These are phyloP conservation scores for Pyrgus malvae DNA, from an alignment of 2,888 invertebrate genomes.

Conservation along the genomic window DNA sequence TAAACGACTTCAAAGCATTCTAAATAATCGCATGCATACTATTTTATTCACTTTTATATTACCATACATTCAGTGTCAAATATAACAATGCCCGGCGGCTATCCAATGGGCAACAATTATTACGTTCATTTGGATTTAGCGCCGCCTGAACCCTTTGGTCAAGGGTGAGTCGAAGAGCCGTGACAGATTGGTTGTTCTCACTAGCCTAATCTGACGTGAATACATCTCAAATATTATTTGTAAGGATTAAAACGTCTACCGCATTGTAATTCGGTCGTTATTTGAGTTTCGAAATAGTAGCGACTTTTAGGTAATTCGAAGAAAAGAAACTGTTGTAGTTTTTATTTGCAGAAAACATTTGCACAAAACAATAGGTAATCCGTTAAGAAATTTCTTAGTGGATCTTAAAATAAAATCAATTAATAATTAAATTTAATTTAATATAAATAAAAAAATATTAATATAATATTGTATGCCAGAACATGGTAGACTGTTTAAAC, in stretches of 20 bases:
- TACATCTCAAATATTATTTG: constrained; percentile 15
- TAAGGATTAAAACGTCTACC: constrained; percentile 1
- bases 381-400: too few relatives aligned
- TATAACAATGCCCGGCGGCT: constrained; percentile 46
- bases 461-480: too few relatives aligned
- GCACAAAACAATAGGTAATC: too few relatives aligned
- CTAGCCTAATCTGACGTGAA: constrained; percentile 14
- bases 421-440: too few relatives aligned
- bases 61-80: constrained; percentile 34
- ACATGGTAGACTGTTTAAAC: too few relatives aligned
- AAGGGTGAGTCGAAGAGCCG: constrained; percentile 49
- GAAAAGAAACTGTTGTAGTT: too few relatives aligned
- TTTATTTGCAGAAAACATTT: too few relatives aligned
- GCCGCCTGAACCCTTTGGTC: constrained; percentile 53
- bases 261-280: neutral
- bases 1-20: neutral
- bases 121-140: constrained; percentile 79
- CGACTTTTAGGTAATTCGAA: too few relatives aligned
- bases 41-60: constrained; percentile 21
- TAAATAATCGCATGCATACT: constrained; percentile 18
- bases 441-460: too few relatives aligned
- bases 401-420: too few relatives aligned
- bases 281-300: neutral
- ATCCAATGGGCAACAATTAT: constrained; percentile 67
- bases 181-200: constrained; percentile 23